Conservation (phyloP, 2,797 vertebrate genomes). For the Sardinella longiceps region DNA sequence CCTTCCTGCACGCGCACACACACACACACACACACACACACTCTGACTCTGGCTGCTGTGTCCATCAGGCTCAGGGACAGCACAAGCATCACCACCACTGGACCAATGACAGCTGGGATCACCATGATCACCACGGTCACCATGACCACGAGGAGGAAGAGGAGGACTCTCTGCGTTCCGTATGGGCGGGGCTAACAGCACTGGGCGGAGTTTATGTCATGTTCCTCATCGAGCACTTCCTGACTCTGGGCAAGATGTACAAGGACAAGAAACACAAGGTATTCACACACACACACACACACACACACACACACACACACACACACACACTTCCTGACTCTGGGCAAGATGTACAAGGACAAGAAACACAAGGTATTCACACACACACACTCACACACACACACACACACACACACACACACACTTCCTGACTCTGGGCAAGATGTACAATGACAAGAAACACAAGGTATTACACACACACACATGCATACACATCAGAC, state of each 20-base stretch:
- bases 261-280: constrained; percentile 99
- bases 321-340: no score
- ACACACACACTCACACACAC: neutral
- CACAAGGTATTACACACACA: neutral
- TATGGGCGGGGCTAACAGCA: constrained; percentile 93
- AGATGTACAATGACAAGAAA: no score
- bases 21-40: neutral
- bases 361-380: neutral
- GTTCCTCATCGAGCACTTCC: constrained; percentile 96
- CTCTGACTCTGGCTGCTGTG: neutral
- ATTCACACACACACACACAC: neutral
- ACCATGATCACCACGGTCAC: constrained; percentile 71
- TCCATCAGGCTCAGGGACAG: constrained; percentile 71
- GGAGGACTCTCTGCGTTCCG: constrained; percentile 81
- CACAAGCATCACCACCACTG: constrained; percentile 61
- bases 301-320: neutral
- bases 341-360: no score
- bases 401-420: neutral
- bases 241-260: constrained; percentile 96
- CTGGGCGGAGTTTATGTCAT: constrained; percentile 94
- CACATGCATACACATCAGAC: neutral
- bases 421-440: no score
- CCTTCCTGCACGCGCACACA: no score
- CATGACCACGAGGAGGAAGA: constrained; percentile 69
- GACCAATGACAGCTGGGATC: constrained; percentile 52